Percentiles rank a stretch among this genome's conserved stretches.
Conservation (phyloP, 2,797 vertebrate genomes). For the Intellagama lesueurii region DNA sequence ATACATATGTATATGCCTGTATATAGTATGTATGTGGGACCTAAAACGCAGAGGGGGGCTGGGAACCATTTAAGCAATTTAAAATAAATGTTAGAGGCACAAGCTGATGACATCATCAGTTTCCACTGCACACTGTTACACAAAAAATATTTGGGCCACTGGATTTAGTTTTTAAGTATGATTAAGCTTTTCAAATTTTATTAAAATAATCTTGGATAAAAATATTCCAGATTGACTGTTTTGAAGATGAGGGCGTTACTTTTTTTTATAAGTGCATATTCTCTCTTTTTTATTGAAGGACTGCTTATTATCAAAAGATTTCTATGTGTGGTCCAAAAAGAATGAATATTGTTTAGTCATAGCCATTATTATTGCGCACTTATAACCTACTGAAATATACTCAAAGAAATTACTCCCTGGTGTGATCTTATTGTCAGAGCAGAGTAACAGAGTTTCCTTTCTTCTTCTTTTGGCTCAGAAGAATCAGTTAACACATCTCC, state of each 20-base stretch:
- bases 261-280: neutral
- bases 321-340: neutral
- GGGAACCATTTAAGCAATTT: too few species aligned
- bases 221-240: neutral
- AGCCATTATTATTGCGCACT: neutral
- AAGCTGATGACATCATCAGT: too few species aligned
- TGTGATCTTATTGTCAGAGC: neutral
- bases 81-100: too few species aligned
- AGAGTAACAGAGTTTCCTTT: neutral
- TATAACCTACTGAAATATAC: neutral
- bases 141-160: too few species aligned
- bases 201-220: neutral
- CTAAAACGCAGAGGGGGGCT: too few species aligned
- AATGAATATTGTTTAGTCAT: slow-evolving; percentile 21
- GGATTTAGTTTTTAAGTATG: too few species aligned
- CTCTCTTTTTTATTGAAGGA: neutral
- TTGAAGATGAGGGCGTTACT: neutral
- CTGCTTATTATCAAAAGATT: too few species aligned
- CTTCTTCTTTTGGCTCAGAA: slow-evolving; percentile 8
- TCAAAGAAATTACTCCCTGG: fast-evolving
- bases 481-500: neutral
- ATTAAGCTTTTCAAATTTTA: neutral
- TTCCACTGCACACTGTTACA: too few species aligned
- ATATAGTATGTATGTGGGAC: too few species aligned
- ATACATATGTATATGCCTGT: too few species aligned